phyloP scores from a whole-genome alignment of 2,797 vertebrate genomes.

The Microcaecilia unicolor region DNA sequence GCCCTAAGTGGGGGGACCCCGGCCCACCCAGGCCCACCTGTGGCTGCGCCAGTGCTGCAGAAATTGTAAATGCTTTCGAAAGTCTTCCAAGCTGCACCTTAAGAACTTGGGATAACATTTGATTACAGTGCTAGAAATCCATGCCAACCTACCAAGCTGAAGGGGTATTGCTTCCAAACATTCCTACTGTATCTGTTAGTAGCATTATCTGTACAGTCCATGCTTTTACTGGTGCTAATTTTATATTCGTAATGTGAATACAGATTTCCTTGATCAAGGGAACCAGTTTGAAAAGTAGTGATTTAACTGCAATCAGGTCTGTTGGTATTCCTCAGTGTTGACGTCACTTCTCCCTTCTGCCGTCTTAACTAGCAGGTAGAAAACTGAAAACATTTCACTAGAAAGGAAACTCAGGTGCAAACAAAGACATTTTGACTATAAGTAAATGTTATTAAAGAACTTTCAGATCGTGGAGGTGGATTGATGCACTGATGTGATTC shows the following conservation, averaged over 20 bases:
- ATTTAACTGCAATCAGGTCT: constrained; percentile 40
- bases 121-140: constrained; percentile 34
- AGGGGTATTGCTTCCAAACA: no score
- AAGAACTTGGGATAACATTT: constrained; percentile 31
- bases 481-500: constrained; percentile 81
- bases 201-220: constrained; percentile 72
- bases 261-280: constrained; percentile 65
- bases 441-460: constrained; percentile 42
- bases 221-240: constrained; percentile 94
- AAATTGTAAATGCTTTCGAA: constrained; percentile 19
- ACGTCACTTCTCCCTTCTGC: constrained; percentile 16
- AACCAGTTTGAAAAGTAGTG: constrained; percentile 63
- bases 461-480: constrained; percentile 69
- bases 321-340: constrained; percentile 59
- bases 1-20: no score
- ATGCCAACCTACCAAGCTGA: constrained; percentile 57
- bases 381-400: constrained; percentile 42
- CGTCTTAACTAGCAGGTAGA: constrained; percentile 25
- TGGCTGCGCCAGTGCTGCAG: no score
- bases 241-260: constrained; percentile 95
- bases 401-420: constrained; percentile 77
- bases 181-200: constrained; percentile 79
- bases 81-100: constrained; percentile 34
- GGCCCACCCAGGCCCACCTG: no score
- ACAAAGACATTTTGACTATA: constrained; percentile 58